A percentile compares a stretch with the other conserved stretches of the same genome.
These are phyloP conservation scores for Trachemys scripta DNA, from an alignment of 2,113 vertebrate species.

Conservation along the genomic window DNA sequence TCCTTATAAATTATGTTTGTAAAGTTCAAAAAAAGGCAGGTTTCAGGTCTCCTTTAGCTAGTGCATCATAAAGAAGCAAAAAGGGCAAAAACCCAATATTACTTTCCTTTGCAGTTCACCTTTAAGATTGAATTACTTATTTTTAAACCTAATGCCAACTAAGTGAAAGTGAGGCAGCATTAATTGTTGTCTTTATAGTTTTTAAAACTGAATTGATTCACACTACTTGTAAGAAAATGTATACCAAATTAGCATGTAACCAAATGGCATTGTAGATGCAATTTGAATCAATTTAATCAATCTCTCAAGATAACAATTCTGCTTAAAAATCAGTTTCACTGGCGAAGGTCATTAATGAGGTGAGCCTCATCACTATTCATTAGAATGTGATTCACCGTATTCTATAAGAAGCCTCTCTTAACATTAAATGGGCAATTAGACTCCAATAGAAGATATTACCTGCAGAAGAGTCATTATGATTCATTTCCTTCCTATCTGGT, in stretches of 20 bases:
- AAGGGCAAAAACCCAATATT: not conserved
- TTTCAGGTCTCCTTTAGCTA: not conserved
- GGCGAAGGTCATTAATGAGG: slow-evolving; percentile 67
- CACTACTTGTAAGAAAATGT: not conserved
- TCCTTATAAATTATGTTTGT: not conserved
- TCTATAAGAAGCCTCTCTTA: slow-evolving; percentile 30
- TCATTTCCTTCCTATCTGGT: slow-evolving; percentile 48
- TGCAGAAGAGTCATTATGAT: slow-evolving; percentile 54
- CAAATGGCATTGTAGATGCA: not conserved
- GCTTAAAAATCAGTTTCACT: slow-evolving; percentile 71
- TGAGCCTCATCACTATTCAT: slow-evolving; percentile 64
- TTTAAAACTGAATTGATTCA: slow-evolving; percentile 24
- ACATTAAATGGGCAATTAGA: slow-evolving; percentile 61
- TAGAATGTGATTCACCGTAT: slow-evolving; percentile 21
- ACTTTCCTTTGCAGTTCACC: not conserved
- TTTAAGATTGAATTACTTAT: not conserved
- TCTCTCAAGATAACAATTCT: slow-evolving; percentile 63
- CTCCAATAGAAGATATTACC: slow-evolving; percentile 50
- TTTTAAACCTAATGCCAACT: not conserved
- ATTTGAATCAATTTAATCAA: slow-evolving; percentile 68
- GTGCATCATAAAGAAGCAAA: not conserved
- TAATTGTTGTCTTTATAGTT: not conserved
- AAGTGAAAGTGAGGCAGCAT: not conserved
- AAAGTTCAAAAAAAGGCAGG: not conserved
- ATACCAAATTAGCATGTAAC: slow-evolving; percentile 33